Conservation (phyloP, 1,140 invertebrate genomes). For the Sitodiplosis mosellana region DNA sequence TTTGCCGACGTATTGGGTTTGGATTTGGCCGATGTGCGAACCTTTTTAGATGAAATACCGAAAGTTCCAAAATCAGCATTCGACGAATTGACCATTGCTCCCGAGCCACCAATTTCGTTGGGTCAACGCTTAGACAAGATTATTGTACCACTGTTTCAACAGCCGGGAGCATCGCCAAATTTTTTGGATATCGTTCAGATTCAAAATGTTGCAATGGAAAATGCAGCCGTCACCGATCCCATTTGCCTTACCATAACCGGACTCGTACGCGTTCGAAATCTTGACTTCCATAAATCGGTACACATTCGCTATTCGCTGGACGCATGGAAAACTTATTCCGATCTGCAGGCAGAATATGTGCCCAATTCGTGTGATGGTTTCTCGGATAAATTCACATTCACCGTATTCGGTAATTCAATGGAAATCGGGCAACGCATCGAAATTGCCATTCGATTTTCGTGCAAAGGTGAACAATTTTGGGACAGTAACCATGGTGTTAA, state of each 20-base stretch:
- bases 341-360: slow-evolving; percentile 67
- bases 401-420: slow-evolving; percentile 51
- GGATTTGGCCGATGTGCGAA: slow-evolving; percentile 78
- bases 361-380: slow-evolving; percentile 80
- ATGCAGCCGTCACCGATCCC: slow-evolving; percentile 50
- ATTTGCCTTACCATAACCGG: slow-evolving; percentile 62
- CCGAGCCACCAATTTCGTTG: slow-evolving; percentile 25
- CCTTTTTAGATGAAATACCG: slow-evolving; percentile 76
- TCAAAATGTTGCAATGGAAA: slow-evolving; percentile 67
- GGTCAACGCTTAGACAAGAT: slow-evolving; percentile 31
- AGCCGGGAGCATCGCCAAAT: slow-evolving; percentile 52
- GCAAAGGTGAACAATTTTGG: slow-evolving; percentile 71
- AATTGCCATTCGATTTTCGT: slow-evolving; percentile 67
- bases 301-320: slow-evolving; percentile 72
- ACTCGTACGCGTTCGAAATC: slow-evolving; percentile 69
- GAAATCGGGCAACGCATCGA: slow-evolving; percentile 53
- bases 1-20: slow-evolving; percentile 89
- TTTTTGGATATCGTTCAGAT: slow-evolving; percentile 61
- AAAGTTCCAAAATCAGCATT: slow-evolving; percentile 72
- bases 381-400: slow-evolving; percentile 74
- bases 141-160: slow-evolving; percentile 60
- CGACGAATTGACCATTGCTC: slow-evolving; percentile 37
- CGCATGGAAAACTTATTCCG: slow-evolving; percentile 65
- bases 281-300: slow-evolving; percentile 82
- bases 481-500: slow-evolving; percentile 73